These are phyloP conservation scores for Octopus bimaculoides DNA, from an alignment of 1,140 invertebrate genomes.

Conservation along the genomic window DNA sequence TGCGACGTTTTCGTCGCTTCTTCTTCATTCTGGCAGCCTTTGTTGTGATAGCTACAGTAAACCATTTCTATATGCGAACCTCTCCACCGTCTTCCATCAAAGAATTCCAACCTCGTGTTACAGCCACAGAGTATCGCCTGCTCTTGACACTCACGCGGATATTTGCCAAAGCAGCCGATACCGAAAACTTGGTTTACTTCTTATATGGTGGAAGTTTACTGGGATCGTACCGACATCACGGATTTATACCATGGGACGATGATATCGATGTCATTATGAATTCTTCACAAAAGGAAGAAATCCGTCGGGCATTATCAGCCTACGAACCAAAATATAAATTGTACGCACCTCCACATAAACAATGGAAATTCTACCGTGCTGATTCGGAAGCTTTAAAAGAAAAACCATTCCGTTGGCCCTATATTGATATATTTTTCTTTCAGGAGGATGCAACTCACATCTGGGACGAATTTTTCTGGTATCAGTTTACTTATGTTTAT, in stretches of 20 bases:
- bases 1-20: background rate
- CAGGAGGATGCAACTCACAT: slow-evolving; percentile 40
- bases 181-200: slow-evolving; percentile 26
- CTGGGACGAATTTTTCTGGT: slow-evolving; percentile 35
- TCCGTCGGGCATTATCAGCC: slow-evolving; percentile 19
- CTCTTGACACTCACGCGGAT: slow-evolving; percentile 1
- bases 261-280: slow-evolving; percentile 37
- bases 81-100: background rate
- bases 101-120: background rate
- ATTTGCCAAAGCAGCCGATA: slow-evolving; percentile 16
- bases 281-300: slow-evolving; percentile 21
- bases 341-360: slow-evolving; percentile 10
- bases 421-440: slow-evolving; percentile 51
- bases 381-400: slow-evolving; percentile 19
- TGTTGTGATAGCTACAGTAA: too few relatives aligned
- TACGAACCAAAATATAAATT: slow-evolving; percentile 19
- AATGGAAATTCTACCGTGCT: slow-evolving; percentile 41
- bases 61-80: too few relatives aligned
- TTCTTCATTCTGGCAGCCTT: background rate
- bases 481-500: slow-evolving; percentile 28
- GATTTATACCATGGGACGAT: slow-evolving; percentile 41
- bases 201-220: slow-evolving; percentile 35
- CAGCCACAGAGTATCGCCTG: background rate
- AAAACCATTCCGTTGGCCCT: slow-evolving; percentile 42
- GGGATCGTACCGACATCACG: slow-evolving; percentile 37